Base-by-base conservation (phyloP, 1,140 invertebrate species). In the Drosophila carrolli region DNA sequence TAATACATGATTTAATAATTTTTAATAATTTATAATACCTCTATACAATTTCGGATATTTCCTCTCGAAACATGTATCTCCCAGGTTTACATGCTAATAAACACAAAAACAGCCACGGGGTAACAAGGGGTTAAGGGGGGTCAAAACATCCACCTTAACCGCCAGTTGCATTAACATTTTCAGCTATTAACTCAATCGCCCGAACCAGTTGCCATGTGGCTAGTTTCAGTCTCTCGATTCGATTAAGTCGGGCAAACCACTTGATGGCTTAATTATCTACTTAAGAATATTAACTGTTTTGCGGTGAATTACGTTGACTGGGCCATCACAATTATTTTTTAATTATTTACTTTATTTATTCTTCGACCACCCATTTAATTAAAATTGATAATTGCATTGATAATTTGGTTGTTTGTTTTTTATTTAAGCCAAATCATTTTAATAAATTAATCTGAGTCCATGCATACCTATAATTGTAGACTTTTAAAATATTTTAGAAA, bases 241-340 rank as follows among this genome's bases (percentile, higher is more conserved):
- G 54, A 56, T 56, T 56, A 56, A 56, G 38, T 60, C 46, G 44
- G 32, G 13, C 46, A 29, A 48, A 38, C 32, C 5, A 29, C 5
- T 53, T 70, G 60, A 66, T 66, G 66, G 41, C 61, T 70, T 54
- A 54, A 70, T 70, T 68, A 68, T 53, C 65, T 55, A 43, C 37
- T 51, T 29, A 29, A 13, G 43, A 48, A 63, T 66, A 63, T 54
- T 40, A 63, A 38, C 41, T 41, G 6, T 37, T 61, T 61, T 53
- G 35, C 47, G 47, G 5, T 51, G 38, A 11, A 29, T 46, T 23
- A 14, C 23, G 48, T 29, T 27, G 32, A 35, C 50, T 35, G 29
- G 29, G 46, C 23, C 46, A 48, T 48, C 46, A 4, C 19, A 29
- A 27, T 14, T 63, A 8, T 35, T 27, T 44, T 37, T 14, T 4